Evolutionary conservation across 2,113 vertebrate genomes (phyloP), one percentile per base, ranked within the genome.

Genomic region (human (Homo sapiens)): DNA sequence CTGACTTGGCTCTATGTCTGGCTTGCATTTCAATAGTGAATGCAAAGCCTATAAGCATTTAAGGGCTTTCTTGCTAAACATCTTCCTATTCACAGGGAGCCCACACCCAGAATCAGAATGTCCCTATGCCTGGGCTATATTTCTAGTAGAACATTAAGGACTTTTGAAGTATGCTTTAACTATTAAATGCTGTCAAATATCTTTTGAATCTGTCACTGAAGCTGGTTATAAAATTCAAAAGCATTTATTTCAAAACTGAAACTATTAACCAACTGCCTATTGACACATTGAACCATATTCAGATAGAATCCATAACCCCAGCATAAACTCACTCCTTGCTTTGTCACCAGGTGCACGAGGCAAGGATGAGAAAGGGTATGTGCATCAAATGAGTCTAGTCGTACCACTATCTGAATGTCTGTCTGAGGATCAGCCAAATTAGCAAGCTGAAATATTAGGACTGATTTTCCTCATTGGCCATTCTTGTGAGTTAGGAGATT

Each of bases 21-120:
- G 97, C 95, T 97, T 98, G 97, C 97, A 98, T 98, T 97, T 98
- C 98, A 98, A 97, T 96, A 93, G 97, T 98, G 98, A 97, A 98
- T 97, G 97, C 64, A 85, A 98, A 97, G 98, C 88, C 97, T 97
- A 97, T 98, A 97, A 90, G 59, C 97, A 89, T 93, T 96, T 97
- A 97, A 96, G 66, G 94, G 48, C 90, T 97, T 97, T 93, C 91
- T 90, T 93, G 88, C 94, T 96, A 97, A 97, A 90, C 79, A 83
- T 96, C 94, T 98, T 55, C 76, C 45, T 92, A 84, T 61, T 94
- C 38, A 48, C 32, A 94, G 88, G 85, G 90, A 97, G 90, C 97
- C 85, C 92, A 97, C 82, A 94, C 48, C 59, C 66, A 22, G 90
- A 97, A 88, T 85, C 88, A 85, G 81, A 94, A 88, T n/a, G 35